These are phyloP conservation scores for Hypsibius dujardini DNA, from an alignment of 1,140 invertebrate species.

Conservation along the genomic window DNA sequence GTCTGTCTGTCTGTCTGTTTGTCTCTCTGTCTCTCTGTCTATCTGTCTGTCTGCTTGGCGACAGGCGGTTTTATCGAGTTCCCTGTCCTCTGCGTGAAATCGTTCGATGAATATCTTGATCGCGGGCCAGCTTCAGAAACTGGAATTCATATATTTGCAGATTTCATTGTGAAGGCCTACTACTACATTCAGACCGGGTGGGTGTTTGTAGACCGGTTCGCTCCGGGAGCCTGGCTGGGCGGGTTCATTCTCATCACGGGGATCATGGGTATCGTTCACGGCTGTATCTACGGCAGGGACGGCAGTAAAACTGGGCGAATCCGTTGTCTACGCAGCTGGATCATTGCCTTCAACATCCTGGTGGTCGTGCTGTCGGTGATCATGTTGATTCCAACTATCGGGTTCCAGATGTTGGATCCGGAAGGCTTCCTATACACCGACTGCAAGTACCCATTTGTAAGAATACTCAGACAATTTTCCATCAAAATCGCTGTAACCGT, in stretches of 20 bases:
- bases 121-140: no score
- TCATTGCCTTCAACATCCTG: background rate
- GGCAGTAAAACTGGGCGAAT: no score
- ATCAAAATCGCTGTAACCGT: no score
- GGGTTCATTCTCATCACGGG: conserved; percentile 9
- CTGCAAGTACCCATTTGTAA: conserved; percentile 14
- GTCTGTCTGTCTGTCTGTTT: no score
- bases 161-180: no score
- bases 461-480: no score
- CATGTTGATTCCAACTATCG: background rate
- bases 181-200: background rate
- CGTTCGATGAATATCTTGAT: no score
- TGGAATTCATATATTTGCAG: no score
- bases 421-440: conserved; percentile 14
- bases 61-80: no score
- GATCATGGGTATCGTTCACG: conserved; percentile 9
- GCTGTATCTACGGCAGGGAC: background rate
- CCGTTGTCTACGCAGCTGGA: background rate
- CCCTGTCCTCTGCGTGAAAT: no score
- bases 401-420: background rate
- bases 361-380: background rate
- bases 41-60: no score
- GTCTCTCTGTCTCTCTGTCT: no score
- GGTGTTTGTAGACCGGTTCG: background rate
- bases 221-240: background rate